Conservation (phyloP, 1,140 invertebrate species). For the Conus betulinus region DNA sequence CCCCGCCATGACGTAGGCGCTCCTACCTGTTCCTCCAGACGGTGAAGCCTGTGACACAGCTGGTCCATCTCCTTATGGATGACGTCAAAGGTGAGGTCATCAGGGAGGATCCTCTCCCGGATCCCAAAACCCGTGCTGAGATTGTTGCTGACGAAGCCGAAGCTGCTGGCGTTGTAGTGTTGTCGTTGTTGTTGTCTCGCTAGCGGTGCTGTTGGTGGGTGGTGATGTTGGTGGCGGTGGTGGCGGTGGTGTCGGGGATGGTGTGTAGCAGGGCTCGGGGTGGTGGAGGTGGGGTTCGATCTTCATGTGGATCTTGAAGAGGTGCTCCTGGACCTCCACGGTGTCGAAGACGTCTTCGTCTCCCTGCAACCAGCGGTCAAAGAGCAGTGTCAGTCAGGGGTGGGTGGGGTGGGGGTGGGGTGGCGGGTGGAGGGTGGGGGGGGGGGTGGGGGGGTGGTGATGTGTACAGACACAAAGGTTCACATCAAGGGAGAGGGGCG, state of each 20-base stretch:
- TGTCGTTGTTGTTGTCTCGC: not conserved
- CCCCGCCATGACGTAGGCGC: not conserved
- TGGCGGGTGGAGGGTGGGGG: too few species aligned
- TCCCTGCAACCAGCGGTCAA: not conserved
- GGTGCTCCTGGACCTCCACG: slow-evolving; percentile 22
- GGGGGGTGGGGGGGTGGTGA: too few species aligned
- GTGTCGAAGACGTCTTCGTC: slow-evolving; percentile 23
- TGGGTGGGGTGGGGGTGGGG: too few species aligned
- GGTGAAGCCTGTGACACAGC: not conserved
- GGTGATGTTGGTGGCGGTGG: not conserved
- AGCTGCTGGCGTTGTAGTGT: too few species aligned
- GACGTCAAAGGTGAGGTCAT: slow-evolving; percentile 35
- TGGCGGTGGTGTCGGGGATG: not conserved
- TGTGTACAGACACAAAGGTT: too few species aligned
- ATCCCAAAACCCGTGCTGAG: not conserved
- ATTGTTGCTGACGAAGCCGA: too few species aligned
- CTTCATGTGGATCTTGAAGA: slow-evolving; percentile 39
- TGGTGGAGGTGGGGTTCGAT: slow-evolving; percentile 17
- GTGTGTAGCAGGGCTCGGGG: too few species aligned
- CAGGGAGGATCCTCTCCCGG: slow-evolving; percentile 10
- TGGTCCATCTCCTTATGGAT: slow-evolving; percentile 30
- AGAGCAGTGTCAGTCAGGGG: too few species aligned
- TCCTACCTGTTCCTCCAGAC: slow-evolving; percentile 21
- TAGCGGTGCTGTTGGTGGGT: not conserved
- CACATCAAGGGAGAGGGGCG: too few species aligned